Evolutionary conservation across 2,888 invertebrate genomes (phyloP), one percentile per base, ranked within the genome.

Genomic region (Beris chalybata): DNA sequence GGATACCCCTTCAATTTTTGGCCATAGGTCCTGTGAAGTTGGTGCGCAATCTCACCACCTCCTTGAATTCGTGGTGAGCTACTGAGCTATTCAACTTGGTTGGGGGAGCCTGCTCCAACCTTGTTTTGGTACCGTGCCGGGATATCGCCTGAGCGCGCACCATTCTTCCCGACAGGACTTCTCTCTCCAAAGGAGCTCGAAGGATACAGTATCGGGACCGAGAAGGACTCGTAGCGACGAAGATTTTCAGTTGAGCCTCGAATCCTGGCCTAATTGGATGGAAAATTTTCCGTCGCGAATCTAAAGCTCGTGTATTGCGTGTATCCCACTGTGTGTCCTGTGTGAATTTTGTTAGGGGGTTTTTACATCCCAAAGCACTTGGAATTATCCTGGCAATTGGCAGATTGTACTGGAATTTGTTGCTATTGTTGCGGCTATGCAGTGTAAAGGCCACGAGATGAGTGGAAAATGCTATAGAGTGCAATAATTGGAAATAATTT

Each of bases 261-360:
- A 53, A 43, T 56, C 58, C 65, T 65, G 69, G 67, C 67, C 61
- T 69, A 67, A 58, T 69, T 65, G 69, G 67, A 69, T 56, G 65
- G 67, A 48, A 58, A 50, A 56, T 50, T 50, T 52, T 38, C 43
- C 44, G 64, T 53, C 50, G 54, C 38, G 54, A 44, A 7, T 47
- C 12, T 13, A 5, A 38, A 38, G 38, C 30, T n/a, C n/a, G 47
- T 15, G 32, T n/a, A 7, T 12, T 12, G 32, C n/a, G 56, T 30
- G 22, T 52, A 13, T 38, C 38, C 9, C 9, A 3, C 9, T 38
- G 38, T 9, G 38, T 38, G 38, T 22, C 29, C 48, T 48, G 48
- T 15, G 12, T 3, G 22, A 4, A 38, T 38, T 38, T 38, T 38
- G 38, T 38, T 22, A 22, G 22, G 48, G 11, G 12, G 13, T 48